A percentile compares a stretch with the other conserved stretches of the same genome.
phyloP scores from a whole-genome alignment of 2,113 vertebrate genomes.

The Synodontis membranacea region DNA sequence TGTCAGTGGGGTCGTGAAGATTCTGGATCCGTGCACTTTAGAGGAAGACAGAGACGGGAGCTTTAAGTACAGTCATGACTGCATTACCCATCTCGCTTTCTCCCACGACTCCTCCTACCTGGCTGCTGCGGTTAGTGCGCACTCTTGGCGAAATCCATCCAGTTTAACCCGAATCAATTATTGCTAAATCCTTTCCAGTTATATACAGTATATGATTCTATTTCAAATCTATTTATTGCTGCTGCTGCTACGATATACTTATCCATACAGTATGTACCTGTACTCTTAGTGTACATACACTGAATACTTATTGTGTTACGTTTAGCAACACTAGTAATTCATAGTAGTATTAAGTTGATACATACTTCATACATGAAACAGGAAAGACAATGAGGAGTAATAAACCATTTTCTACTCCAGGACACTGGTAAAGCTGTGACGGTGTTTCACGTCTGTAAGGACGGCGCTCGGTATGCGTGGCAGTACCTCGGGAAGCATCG shows the following conservation, averaged over 20 bases:
- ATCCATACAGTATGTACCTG: too few relatives aligned
- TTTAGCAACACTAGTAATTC: too few relatives aligned
- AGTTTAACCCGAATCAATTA: background rate
- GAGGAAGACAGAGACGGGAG: slow-evolving; percentile 67
- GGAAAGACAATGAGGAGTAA: background rate
- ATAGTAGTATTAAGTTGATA: background rate
- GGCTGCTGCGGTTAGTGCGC: slow-evolving; percentile 84
- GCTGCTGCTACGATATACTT: too few relatives aligned
- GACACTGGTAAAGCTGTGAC: slow-evolving; percentile 80
- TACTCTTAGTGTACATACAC: too few relatives aligned
- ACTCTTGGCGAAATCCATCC: background rate
- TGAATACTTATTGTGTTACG: too few relatives aligned
- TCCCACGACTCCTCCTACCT: slow-evolving; percentile 84
- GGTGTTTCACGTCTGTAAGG: slow-evolving; percentile 68
- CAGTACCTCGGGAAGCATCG: slow-evolving; percentile 78
- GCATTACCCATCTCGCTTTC: slow-evolving; percentile 82
- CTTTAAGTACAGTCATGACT: slow-evolving; percentile 73
- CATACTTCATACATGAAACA: background rate
- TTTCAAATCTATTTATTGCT: background rate
- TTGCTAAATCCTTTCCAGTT: background rate
- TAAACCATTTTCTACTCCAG: slow-evolving; percentile 60
- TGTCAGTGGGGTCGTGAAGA: slow-evolving; percentile 77
- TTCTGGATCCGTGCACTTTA: slow-evolving; percentile 81
- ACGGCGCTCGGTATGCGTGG: slow-evolving; percentile 68
- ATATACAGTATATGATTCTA: background rate